Percentiles rank a stretch among this genome's conserved stretches.
These are phyloP conservation scores for Peribatodes rhomboidaria DNA, from an alignment of 2,888 invertebrate genomes.

Conservation along the genomic window DNA sequence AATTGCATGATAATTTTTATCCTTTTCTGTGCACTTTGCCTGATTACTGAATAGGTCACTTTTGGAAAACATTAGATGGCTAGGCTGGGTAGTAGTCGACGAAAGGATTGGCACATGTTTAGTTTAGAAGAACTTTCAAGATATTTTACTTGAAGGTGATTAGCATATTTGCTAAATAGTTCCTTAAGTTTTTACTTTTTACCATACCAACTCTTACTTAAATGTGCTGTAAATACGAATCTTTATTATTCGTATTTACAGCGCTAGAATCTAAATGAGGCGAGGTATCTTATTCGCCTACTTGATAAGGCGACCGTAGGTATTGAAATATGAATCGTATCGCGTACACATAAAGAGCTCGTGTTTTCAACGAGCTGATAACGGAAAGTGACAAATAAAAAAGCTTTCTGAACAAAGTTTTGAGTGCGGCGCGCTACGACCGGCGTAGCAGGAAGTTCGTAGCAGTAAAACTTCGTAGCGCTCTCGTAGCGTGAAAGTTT, in stretches of 20 bases:
- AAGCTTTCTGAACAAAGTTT: conserved; percentile 85
- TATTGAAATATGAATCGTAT: conserved; percentile 59
- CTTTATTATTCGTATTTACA: conserved; percentile 8
- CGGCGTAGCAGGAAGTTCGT: conserved; percentile 86
- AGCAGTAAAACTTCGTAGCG: conserved; percentile 87
- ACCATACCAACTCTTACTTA: no score
- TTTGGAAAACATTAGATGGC: conserved; percentile 2
- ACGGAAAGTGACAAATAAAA: conserved; percentile 85
- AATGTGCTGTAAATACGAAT: no score
- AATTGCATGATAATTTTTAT: conserved; percentile 28
- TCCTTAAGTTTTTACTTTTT: not conserved
- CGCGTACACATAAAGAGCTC: conserved; percentile 61
- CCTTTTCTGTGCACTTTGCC: conserved; percentile 5
- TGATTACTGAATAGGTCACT: conserved; percentile 3
- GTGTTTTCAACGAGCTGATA: conserved; percentile 78
- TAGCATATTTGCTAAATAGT: not conserved
- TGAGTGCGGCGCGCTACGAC: conserved; percentile 82
- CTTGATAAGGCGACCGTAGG: conserved; percentile 52
- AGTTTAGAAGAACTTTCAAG: no score
- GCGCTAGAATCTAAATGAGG: conserved; percentile 30
- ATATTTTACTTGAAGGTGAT: not conserved
- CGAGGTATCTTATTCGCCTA: conserved; percentile 47
- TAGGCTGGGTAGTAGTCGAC: not conserved
- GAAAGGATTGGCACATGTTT: no score
- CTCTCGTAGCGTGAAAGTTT: conserved; percentile 86